Percentiles rank a stretch among this genome's conserved stretches.
Conservation (phyloP, 2,113 vertebrate genomes). For the Poicephalus meyeri region DNA sequence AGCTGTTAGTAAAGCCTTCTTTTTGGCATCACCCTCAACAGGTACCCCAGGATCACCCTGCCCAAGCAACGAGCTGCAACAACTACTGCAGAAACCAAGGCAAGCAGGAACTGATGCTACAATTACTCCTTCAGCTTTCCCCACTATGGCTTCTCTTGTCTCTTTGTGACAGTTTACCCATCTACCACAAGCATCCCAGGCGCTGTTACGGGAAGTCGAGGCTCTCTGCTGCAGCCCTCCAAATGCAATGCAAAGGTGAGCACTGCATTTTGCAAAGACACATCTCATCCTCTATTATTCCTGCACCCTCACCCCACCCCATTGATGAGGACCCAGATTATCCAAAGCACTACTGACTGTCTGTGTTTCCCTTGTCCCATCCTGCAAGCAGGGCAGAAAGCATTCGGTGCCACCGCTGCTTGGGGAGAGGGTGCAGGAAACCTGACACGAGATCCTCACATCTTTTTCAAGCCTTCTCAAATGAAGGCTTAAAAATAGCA, state of each 20-base stretch:
- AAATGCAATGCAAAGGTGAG: fast-evolving
- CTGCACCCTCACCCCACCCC: fast-evolving
- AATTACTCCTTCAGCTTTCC: background rate
- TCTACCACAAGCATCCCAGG: fast-evolving
- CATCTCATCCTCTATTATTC: background rate
- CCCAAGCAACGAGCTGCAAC: fast-evolving
- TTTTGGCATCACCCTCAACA: fast-evolving
- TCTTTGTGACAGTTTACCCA: fast-evolving
- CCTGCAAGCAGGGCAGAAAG: background rate
- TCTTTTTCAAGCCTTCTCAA: background rate
- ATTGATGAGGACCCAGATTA: fast-evolving
- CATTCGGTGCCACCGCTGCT: background rate
- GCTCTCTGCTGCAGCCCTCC: background rate
- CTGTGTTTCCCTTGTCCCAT: fast-evolving
- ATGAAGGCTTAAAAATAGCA: background rate
- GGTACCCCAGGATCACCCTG: background rate
- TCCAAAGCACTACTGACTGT: fast-evolving
- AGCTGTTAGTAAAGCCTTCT: background rate
- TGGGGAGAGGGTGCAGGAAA: background rate
- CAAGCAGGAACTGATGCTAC: background rate
- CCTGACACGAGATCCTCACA: background rate
- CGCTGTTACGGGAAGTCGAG: fast-evolving
- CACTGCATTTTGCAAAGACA: fast-evolving
- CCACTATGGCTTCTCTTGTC: background rate
- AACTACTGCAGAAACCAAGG: fast-evolving